phyloP scores from a whole-genome alignment of 2,888 invertebrate species.

The Meganola albula region DNA sequence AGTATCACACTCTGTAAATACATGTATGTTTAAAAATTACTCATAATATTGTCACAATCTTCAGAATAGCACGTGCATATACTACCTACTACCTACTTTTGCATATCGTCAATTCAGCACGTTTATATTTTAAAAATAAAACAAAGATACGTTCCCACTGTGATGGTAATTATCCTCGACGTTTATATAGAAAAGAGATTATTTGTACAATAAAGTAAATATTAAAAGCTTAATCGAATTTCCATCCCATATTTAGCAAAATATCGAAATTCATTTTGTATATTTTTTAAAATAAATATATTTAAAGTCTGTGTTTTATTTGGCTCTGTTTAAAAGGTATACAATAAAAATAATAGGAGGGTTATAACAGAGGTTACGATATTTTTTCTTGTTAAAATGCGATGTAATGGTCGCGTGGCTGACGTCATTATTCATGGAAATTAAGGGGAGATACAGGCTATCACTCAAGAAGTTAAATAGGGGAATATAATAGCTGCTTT shows the following conservation, averaged over 20 bases:
- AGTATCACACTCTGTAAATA: constrained; percentile 18
- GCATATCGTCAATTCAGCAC: constrained; percentile 30
- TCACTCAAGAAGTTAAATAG: constrained; percentile 34
- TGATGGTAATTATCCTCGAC: constrained; percentile 20
- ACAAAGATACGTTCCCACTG: constrained; percentile 24
- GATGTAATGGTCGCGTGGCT: constrained; percentile 44
- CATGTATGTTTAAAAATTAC: too few relatives aligned
- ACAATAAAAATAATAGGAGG: constrained; percentile 30
- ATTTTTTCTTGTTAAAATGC: constrained; percentile 36
- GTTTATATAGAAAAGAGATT: constrained; percentile 19
- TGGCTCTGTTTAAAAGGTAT: constrained; percentile 25
- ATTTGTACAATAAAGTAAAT: constrained; percentile 21
- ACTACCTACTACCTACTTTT: too few relatives aligned
- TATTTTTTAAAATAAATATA: constrained; percentile 53
- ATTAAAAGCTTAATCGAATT: constrained; percentile 20
- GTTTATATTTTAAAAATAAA: constrained; percentile 21
- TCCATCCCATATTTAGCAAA: constrained; percentile 13
- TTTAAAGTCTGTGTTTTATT: constrained; percentile 58
- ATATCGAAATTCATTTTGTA: constrained; percentile 42
- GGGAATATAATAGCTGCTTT: constrained; percentile 23
- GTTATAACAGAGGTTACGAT: constrained; percentile 36
- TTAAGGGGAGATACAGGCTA: constrained; percentile 36
- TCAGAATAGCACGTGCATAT: constrained; percentile 30
- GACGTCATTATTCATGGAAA: constrained; percentile 46
- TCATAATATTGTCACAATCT: constrained; percentile 24